Conservation (phyloP, 2,888 invertebrate species). For the Lasioglossum lativentre region DNA sequence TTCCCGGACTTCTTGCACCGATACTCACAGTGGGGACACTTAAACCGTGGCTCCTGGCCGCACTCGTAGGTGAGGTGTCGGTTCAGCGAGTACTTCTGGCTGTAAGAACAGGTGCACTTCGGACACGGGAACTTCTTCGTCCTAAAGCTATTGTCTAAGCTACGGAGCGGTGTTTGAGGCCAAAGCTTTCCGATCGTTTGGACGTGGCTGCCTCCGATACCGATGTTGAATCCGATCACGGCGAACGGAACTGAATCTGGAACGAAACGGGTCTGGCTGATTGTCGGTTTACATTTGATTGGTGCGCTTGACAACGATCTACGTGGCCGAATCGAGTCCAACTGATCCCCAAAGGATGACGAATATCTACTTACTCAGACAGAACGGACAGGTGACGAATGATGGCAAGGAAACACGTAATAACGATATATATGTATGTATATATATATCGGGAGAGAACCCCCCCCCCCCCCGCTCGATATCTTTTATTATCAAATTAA, state of each 20-base stretch:
- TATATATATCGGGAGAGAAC: too few species aligned
- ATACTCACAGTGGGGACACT: conserved; percentile 79
- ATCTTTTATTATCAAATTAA: neutral
- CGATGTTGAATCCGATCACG: conserved; percentile 53
- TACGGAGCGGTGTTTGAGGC: conserved; percentile 31
- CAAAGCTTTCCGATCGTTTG: conserved; percentile 23
- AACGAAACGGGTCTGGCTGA: conserved; percentile 55
- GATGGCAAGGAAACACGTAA: neutral
- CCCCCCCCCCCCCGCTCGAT: neutral
- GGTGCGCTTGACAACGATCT: conserved; percentile 20
- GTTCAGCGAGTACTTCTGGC: conserved; percentile 65
- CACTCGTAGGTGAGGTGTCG: conserved; percentile 75
- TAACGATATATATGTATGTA: neutral
- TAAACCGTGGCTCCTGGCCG: conserved; percentile 76
- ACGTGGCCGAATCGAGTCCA: conserved; percentile 23
- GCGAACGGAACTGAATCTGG: conserved; percentile 45
- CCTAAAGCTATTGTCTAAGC: conserved; percentile 31
- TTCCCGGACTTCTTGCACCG: conserved; percentile 77
- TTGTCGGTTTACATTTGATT: conserved; percentile 20
- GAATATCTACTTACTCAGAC: neutral
- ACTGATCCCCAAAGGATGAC: neutral
- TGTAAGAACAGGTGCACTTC: conserved; percentile 67
- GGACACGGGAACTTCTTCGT: conserved; percentile 60
- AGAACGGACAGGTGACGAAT: neutral
- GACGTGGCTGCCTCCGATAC: conserved; percentile 29